Conservation (phyloP, 2,888 invertebrate species). For the Steinernema scapterisci region DNA sequence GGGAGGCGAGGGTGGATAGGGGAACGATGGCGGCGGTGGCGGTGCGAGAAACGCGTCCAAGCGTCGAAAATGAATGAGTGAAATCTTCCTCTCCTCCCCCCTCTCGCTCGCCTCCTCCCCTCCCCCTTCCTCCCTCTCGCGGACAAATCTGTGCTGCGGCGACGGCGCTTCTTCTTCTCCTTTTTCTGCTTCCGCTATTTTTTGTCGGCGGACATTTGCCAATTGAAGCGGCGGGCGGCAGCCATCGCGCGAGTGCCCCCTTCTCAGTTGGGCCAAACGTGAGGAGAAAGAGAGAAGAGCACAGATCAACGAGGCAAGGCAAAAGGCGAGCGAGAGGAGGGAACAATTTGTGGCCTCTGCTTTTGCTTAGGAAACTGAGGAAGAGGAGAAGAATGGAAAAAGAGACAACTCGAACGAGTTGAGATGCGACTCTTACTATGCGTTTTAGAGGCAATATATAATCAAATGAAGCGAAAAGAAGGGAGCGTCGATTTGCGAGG, state of each 20-base stretch:
- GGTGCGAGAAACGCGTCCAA: neutral
- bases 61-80: conserved; percentile 2
- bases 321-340: neutral
- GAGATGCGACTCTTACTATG: conserved; percentile 11
- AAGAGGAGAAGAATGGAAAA: too few species aligned
- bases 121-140: too few species aligned
- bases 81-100: neutral
- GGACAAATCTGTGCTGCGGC: conserved; percentile 5
- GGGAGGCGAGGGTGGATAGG: conserved; percentile 6
- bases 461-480: conserved; percentile 10
- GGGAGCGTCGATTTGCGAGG: conserved; percentile 10
- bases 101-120: neutral
- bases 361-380: too few species aligned
- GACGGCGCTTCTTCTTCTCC: neutral
- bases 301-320: neutral
- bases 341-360: neutral
- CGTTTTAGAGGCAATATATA: conserved; percentile 6
- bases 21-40: neutral
- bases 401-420: too few species aligned
- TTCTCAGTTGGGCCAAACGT: too few species aligned
- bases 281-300: neutral
- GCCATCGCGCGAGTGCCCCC: too few species aligned
- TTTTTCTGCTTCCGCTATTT: conserved; percentile 1
- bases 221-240: neutral
- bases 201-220: neutral